phyloP scores from a whole-genome alignment of 1,140 invertebrate species.

The Battus philenor region DNA sequence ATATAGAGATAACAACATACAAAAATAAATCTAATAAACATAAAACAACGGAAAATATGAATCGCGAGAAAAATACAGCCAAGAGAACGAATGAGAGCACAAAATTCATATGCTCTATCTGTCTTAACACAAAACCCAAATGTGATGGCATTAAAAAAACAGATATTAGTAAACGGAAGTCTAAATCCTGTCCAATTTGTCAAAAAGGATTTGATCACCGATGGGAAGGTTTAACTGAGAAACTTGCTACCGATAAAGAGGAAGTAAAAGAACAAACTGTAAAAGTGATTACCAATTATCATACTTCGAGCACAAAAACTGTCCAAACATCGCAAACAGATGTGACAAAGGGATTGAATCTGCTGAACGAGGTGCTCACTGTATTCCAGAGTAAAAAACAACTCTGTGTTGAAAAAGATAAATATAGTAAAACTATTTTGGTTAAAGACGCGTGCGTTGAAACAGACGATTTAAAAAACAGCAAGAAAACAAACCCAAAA shows the following conservation, averaged over 20 bases:
- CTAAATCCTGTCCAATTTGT: slow-evolving; percentile 41
- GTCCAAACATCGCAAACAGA: slow-evolving; percentile 42
- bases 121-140: slow-evolving; percentile 34
- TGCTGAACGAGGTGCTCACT: slow-evolving; percentile 56
- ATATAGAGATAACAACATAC: slow-evolving; percentile 45
- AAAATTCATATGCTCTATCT: slow-evolving; percentile 47
- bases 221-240: not conserved
- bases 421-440: slow-evolving; percentile 26
- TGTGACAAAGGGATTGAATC: slow-evolving; percentile 37
- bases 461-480: slow-evolving; percentile 26
- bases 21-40: slow-evolving; percentile 19
- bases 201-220: slow-evolving; percentile 16
- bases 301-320: slow-evolving; percentile 20
- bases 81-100: slow-evolving; percentile 22
- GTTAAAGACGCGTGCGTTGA: slow-evolving; percentile 39
- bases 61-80: slow-evolving; percentile 20
- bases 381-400: slow-evolving; percentile 56
- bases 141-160: slow-evolving; percentile 18
- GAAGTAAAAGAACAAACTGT: slow-evolving; percentile 1
- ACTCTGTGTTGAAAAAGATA: slow-evolving; percentile 20
- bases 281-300: not conserved
- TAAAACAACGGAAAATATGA: slow-evolving; percentile 23
- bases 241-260: slow-evolving; percentile 2
- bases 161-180: slow-evolving; percentile 24
- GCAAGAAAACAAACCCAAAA: slow-evolving; percentile 20